Evolutionary conservation across 2,113 vertebrate genomes (phyloP).

Genomic region (Crotalus tigris): DNA sequence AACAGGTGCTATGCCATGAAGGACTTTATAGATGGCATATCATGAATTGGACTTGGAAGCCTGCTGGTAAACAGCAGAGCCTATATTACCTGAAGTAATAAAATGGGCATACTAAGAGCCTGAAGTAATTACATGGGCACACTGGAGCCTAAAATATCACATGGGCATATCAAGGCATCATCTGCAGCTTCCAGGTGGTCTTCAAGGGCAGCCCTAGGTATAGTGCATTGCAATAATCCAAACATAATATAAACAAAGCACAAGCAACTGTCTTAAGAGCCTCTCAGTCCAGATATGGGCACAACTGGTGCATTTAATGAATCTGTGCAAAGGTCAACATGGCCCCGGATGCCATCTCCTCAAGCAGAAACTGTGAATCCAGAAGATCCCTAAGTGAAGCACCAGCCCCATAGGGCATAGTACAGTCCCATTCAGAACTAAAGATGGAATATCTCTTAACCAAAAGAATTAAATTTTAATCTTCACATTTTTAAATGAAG

Average conservation of each 20-base stretch:
- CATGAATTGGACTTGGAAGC: neutral
- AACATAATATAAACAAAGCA: neutral
- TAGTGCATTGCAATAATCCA: neutral
- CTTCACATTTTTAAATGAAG: neutral
- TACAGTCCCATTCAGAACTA: neutral
- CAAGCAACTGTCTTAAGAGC: neutral
- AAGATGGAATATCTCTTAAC: neutral
- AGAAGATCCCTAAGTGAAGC: neutral
- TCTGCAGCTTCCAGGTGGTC: neutral
- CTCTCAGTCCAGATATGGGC: neutral
- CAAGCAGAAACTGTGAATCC: neutral
- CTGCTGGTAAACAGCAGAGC: neutral
- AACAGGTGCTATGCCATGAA: neutral
- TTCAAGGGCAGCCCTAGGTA: neutral
- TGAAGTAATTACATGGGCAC: neutral
- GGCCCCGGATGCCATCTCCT: neutral
- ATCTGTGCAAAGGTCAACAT: neutral
- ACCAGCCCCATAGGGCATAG: neutral
- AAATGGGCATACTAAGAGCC: neutral
- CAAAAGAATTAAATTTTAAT: neutral
- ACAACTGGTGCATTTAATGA: neutral
- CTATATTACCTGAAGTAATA: neutral
- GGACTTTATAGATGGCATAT: neutral
- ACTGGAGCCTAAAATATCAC: neutral
- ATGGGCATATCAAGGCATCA: neutral